Evolutionary conservation across 2,797 vertebrate genomes (phyloP).

Genomic region (Numenius phaeopus): DNA sequence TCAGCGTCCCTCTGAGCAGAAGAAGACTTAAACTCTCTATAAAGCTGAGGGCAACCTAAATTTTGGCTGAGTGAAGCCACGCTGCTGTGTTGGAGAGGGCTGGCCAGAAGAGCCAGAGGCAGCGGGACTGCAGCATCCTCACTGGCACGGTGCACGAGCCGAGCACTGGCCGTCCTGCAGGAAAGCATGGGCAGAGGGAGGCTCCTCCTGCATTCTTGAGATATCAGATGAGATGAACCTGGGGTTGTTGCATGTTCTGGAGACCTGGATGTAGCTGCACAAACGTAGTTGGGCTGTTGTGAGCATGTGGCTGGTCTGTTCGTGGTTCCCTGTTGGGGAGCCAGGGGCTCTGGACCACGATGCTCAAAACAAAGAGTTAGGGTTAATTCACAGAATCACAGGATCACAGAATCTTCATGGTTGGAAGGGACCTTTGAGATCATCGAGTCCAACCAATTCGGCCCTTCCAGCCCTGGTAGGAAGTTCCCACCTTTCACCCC

Average conservation of each 20-base stretch:
- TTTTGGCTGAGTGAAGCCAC: not conserved
- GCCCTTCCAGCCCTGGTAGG: not conserved
- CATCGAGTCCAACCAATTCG: too few species aligned
- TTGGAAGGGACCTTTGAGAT: too few species aligned
- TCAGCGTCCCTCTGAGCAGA: not conserved
- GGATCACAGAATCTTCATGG: too few species aligned
- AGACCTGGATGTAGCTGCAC: not conserved
- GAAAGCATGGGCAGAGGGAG: accelerated
- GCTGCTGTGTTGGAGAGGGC: not conserved
- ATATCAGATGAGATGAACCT: not conserved
- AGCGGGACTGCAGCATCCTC: not conserved
- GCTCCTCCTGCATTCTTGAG: not conserved
- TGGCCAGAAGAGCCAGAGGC: not conserved
- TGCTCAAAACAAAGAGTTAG: not conserved
- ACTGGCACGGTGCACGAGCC: accelerated
- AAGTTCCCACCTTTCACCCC: not conserved
- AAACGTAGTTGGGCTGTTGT: too few species aligned
- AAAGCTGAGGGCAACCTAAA: not conserved
- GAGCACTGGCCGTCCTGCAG: accelerated
- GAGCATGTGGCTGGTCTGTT: not conserved
- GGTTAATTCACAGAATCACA: too few species aligned
- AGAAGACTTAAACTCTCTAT: not conserved
- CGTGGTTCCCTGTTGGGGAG: too few species aligned
- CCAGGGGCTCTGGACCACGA: not conserved
- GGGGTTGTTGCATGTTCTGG: not conserved